phyloP scores from a whole-genome alignment of 2,888 invertebrate species.

The Tromatobia lineatoria region DNA sequence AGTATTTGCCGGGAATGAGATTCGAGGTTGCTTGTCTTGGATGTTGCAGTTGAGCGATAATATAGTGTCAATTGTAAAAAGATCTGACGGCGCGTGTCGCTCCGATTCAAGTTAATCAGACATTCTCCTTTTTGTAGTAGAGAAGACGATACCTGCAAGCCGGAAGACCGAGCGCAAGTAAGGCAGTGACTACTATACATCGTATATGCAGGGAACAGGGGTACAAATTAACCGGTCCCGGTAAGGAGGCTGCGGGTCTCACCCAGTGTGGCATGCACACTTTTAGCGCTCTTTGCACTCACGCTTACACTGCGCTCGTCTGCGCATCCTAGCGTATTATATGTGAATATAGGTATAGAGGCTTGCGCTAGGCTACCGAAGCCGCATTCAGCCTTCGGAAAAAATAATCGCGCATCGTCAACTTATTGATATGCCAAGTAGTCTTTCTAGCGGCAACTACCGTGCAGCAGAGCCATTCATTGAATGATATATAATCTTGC shows the following conservation, averaged over 20 bases:
- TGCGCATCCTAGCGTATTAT: not conserved
- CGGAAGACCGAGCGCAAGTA: conserved; percentile 18
- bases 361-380: conserved; percentile 4
- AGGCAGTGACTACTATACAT: not conserved
- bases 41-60: no score
- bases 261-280: conserved; percentile 14
- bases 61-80: no score
- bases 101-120: no score
- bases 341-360: not conserved
- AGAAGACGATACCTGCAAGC: conserved; percentile 1
- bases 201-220: conserved; percentile 24
- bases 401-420: not conserved
- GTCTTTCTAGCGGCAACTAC: not conserved
- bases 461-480: not conserved
- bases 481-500: not conserved
- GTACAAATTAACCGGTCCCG: conserved; percentile 64
- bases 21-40: no score
- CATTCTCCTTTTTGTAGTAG: no score
- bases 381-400: not conserved
- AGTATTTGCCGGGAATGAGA: no score
- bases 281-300: conserved; percentile 48
- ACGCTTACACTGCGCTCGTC: not conserved
- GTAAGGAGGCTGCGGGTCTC: conserved; percentile 62
- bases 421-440: not conserved
- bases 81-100: no score